Conservation (phyloP, 2,113 vertebrate genomes). For the Callionymus lyra region DNA sequence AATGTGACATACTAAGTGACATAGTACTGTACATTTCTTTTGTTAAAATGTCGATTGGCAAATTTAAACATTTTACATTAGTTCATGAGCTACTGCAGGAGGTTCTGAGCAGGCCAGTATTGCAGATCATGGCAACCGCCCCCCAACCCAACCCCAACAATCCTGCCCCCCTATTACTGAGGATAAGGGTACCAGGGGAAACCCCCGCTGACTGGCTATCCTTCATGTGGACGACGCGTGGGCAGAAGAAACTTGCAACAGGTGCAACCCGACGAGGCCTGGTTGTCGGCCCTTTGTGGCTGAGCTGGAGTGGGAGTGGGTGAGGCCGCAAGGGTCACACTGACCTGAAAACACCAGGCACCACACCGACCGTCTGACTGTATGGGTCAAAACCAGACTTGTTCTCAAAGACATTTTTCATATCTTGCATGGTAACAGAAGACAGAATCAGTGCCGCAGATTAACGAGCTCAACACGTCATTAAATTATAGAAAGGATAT, state of each 20-base stretch:
- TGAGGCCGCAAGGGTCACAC: constrained; percentile 60
- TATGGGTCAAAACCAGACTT: constrained; percentile 29
- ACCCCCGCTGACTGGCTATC: constrained; percentile 48
- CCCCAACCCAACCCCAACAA: constrained; percentile 12
- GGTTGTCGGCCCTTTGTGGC: constrained; percentile 56
- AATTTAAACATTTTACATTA: too few species aligned
- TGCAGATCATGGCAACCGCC: constrained; percentile 9
- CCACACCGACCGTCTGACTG: constrained; percentile 38
- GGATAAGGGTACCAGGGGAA: constrained; percentile 31
- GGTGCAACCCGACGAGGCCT: constrained; percentile 56
- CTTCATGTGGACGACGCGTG: constrained; percentile 67
- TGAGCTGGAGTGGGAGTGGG: constrained; percentile 64
- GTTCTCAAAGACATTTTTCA: constrained; percentile 28
- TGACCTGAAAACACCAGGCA: constrained; percentile 41
- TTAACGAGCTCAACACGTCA: too few species aligned
- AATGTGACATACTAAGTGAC: too few species aligned
- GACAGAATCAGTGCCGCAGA: too few species aligned
- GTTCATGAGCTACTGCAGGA: too few species aligned
- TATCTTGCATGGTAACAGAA: constrained; percentile 6
- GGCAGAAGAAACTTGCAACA: constrained; percentile 58
- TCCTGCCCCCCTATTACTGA: constrained; percentile 35
- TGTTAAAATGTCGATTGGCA: too few species aligned
- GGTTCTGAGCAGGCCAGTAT: too few species aligned
- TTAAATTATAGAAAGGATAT: too few species aligned
- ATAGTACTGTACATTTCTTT: too few species aligned